These are phyloP conservation scores for Amyelois transitella DNA, from an alignment of 1,140 invertebrate species.

Conservation along the genomic window DNA sequence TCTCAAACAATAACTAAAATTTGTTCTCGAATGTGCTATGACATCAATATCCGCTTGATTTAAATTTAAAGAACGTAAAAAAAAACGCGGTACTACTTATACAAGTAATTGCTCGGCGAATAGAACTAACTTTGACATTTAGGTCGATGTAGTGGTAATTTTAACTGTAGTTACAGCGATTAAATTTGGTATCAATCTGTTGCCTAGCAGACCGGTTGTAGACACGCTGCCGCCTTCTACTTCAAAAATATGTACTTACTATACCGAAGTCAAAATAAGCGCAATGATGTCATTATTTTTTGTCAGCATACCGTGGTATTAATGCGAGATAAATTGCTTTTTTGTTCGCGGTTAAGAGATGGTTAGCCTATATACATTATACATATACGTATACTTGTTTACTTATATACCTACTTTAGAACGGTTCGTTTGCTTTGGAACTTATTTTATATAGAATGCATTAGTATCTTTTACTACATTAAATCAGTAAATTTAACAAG, in stretches of 20 bases:
- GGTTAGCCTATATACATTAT: slow-evolving; percentile 25
- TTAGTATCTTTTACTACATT: no score
- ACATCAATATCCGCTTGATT: slow-evolving; percentile 30
- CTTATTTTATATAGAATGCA: slow-evolving; percentile 2
- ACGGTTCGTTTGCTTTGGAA: slow-evolving; percentile 46
- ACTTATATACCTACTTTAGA: no score
- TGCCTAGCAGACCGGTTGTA: slow-evolving; percentile 3
- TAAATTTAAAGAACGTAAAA: slow-evolving; percentile 1
- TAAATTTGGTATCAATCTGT: slow-evolving; percentile 14
- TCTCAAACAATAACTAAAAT: slow-evolving; percentile 34
- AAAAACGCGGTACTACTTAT: background rate
- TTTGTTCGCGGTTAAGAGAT: slow-evolving; percentile 49
- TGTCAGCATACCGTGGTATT: slow-evolving; percentile 36
- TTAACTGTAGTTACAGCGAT: slow-evolving; percentile 48
- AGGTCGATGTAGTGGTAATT: slow-evolving; percentile 37
- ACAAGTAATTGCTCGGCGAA: background rate
- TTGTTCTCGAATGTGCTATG: slow-evolving; percentile 26
- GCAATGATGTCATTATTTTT: slow-evolving; percentile 59
- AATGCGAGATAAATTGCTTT: slow-evolving; percentile 51
- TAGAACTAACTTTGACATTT: slow-evolving; percentile 25
- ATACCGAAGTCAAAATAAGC: slow-evolving; percentile 21
- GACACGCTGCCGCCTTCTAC: background rate
- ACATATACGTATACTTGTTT: no score
- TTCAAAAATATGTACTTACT: slow-evolving; percentile 12
- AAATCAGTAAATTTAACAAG: no score